Evolutionary conservation across 2,113 vertebrate genomes (phyloP).

Genomic region (Octodon degus): DNA sequence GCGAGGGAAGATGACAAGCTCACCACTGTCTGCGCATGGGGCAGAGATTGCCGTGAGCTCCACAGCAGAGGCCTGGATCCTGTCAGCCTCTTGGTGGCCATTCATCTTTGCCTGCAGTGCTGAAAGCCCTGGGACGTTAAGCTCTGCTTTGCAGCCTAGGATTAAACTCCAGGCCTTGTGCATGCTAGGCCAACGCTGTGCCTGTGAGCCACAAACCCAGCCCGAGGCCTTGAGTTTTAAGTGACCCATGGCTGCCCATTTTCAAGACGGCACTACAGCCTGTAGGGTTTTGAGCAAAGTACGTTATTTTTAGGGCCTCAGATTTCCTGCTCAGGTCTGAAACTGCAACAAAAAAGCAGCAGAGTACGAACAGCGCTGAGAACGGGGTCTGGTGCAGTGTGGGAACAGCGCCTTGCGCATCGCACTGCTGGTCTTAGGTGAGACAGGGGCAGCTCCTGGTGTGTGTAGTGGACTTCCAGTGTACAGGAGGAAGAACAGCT

Average conservation of each 20-base stretch:
- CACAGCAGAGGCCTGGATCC: neutral
- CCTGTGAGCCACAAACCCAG: neutral
- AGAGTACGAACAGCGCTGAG: neutral
- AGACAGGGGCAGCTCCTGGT: neutral
- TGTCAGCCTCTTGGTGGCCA: neutral
- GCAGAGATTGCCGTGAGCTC: neutral
- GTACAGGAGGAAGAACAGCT: neutral
- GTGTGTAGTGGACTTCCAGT: neutral
- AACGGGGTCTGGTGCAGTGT: neutral
- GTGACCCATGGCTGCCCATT: neutral
- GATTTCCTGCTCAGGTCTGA: neutral
- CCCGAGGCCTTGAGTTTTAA: neutral
- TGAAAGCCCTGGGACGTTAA: neutral
- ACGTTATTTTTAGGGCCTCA: neutral
- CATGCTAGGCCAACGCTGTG: too few relatives aligned
- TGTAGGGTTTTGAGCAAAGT: neutral
- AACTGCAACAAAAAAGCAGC: neutral
- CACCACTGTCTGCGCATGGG: neutral
- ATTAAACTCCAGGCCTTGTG: too few relatives aligned
- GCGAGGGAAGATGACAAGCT: neutral
- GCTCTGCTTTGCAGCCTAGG: too few relatives aligned
- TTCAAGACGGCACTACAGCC: fast-evolving
- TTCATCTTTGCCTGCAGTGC: neutral
- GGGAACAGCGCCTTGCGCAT: neutral
- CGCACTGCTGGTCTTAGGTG: neutral